Evolutionary conservation across 2,797 vertebrate species (phyloP).

Genomic region (Okamejei kenojei): DNA sequence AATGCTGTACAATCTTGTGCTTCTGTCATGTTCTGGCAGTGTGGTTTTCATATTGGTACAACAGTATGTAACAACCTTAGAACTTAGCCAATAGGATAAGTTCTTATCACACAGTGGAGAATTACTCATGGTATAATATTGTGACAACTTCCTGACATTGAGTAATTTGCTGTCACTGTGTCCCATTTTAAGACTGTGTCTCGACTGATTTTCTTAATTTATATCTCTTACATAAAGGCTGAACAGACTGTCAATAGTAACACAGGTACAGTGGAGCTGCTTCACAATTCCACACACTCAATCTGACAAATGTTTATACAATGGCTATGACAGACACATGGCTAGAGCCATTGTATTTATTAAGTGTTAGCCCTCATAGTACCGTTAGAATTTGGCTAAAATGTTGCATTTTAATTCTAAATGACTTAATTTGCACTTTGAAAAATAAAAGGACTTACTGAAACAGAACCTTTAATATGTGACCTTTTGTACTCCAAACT

Average conservation of each 20-base stretch:
- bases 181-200: conserved; percentile 11
- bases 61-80: conserved; percentile 25
- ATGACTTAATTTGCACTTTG: conserved; percentile 38
- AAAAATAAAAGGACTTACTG: conserved; percentile 35
- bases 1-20: conserved; percentile 26
- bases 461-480: conserved; percentile 17
- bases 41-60: conserved; percentile 25
- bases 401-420: conserved; percentile 39
- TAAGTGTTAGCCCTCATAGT: conserved; percentile 33
- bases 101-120: conserved; percentile 26
- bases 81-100: conserved; percentile 10
- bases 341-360: conserved; percentile 38
- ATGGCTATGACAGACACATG: conserved; percentile 34
- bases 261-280: conserved; percentile 14
- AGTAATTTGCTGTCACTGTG: not conserved
- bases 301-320: conserved; percentile 32
- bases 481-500: not conserved
- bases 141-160: conserved; percentile 27
- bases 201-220: conserved; percentile 9
- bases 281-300: conserved; percentile 30
- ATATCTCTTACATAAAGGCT: not conserved
- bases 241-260: conserved; percentile 28
- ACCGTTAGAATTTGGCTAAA: conserved; percentile 25
- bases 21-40: conserved; percentile 29
- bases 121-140: conserved; percentile 8